These are phyloP conservation scores for Mico argentatus DNA, from an alignment of 2,797 vertebrate genomes.

Conservation along the genomic window DNA sequence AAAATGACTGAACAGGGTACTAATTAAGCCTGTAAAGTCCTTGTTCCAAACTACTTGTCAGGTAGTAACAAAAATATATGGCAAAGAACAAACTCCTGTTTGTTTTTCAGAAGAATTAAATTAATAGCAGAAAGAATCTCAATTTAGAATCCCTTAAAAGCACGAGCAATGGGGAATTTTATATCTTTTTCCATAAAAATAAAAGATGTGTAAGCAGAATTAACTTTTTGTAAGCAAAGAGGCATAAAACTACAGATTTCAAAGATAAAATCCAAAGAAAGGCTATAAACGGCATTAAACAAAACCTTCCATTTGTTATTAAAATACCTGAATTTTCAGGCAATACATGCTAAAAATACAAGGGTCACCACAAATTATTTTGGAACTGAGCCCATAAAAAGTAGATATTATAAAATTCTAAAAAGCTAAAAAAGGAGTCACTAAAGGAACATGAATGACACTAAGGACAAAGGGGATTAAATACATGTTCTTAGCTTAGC, in stretches of 20 bases:
- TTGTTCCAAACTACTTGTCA: not conserved
- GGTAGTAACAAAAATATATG: not conserved
- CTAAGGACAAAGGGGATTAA: not conserved
- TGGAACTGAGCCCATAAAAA: not conserved
- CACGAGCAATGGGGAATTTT: not conserved
- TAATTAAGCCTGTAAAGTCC: not conserved
- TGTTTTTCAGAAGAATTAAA: slow-evolving; percentile 50
- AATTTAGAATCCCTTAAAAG: not conserved
- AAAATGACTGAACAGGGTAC: not conserved
- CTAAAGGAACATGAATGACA: not conserved
- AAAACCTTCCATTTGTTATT: not conserved
- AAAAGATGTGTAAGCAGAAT: not conserved
- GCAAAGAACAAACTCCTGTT: not conserved
- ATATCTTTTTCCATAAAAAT: not conserved
- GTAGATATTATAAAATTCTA: not conserved
- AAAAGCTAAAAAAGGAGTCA: not conserved
- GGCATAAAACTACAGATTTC: not conserved
- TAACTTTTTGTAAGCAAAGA: slow-evolving; percentile 9
- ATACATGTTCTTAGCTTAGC: not conserved
- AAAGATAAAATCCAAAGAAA: slow-evolving; percentile 41
- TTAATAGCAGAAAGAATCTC: slow-evolving; percentile 2
- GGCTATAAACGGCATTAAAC: not conserved
- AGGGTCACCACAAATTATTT: not conserved
- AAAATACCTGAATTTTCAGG: slow-evolving; percentile 4
- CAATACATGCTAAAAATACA: not conserved